Percentiles rank a stretch among this genome's conserved stretches.
Evolutionary conservation across 2,797 vertebrate species (phyloP).

Genomic region (Manis pentadactyla): DNA sequence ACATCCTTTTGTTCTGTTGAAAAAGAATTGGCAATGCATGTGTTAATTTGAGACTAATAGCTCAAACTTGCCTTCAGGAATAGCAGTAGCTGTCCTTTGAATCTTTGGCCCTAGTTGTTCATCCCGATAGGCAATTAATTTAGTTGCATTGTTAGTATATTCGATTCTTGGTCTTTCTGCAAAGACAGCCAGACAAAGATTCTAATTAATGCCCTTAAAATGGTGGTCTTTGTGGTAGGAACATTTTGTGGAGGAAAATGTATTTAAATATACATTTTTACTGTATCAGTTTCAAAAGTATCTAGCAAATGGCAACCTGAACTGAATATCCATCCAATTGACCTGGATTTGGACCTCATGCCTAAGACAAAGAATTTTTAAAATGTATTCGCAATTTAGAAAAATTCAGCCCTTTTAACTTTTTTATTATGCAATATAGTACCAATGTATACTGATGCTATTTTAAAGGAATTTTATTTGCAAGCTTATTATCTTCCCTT

Average conservation of each 20-base stretch:
- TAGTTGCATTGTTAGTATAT: not conserved
- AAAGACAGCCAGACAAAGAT: not conserved
- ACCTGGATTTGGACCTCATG: not conserved
- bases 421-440: not conserved
- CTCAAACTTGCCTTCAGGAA: not conserved
- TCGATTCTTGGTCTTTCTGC: not conserved
- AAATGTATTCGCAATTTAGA: not conserved
- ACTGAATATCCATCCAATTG: not conserved
- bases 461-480: not conserved
- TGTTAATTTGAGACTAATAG: not conserved
- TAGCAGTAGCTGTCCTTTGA: not conserved
- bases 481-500: not conserved
- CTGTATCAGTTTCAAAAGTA: not conserved
- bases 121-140: constrained; percentile 46
- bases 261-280: constrained; percentile 40
- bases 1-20: not conserved
- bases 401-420: not conserved
- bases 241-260: not conserved
- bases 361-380: not conserved
- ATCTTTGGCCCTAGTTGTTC: not conserved
- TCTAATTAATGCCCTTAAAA: constrained; percentile 55
- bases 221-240: constrained; percentile 2
- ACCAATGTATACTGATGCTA: not conserved
- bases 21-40: not conserved
- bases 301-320: not conserved